phyloP scores from a whole-genome alignment of 2,113 vertebrate species.

The Manacus vitellinus region DNA sequence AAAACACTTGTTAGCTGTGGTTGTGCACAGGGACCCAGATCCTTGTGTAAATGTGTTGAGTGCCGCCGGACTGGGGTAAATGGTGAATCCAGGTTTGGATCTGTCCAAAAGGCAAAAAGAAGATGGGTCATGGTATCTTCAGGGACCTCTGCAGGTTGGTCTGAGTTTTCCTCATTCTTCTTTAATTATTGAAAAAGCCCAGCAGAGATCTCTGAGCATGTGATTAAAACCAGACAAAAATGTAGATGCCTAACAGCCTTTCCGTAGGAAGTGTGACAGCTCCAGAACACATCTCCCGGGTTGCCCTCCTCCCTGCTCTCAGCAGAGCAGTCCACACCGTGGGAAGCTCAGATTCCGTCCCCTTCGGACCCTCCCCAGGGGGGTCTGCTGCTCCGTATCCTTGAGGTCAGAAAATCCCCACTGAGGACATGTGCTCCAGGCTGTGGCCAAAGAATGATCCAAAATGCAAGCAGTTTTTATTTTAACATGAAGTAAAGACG shows the following conservation, averaged over 20 bases:
- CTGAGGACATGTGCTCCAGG: fast-evolving
- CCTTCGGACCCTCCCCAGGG: fast-evolving
- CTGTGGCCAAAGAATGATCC: background rate
- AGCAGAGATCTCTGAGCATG: background rate
- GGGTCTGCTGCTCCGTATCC: fast-evolving
- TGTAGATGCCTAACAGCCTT: background rate
- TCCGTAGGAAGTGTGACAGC: background rate
- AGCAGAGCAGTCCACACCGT: fast-evolving
- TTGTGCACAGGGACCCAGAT: background rate
- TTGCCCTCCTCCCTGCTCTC: background rate
- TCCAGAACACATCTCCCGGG: background rate
- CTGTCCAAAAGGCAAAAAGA: background rate
- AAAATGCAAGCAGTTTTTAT: fast-evolving
- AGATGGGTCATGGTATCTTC: background rate
- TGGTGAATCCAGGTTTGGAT: background rate
- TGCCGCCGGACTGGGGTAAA: background rate
- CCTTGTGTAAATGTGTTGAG: fast-evolving
- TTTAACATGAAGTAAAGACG: background rate
- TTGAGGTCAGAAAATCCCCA: fast-evolving
- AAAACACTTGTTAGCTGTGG: background rate
- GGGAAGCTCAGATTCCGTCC: fast-evolving
- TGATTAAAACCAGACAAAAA: background rate
- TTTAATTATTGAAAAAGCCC: background rate
- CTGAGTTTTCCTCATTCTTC: background rate
- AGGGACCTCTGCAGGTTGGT: background rate